phyloP scores from a whole-genome alignment of 2,797 vertebrate species.

The Schizopygopsis pylzovi region DNA sequence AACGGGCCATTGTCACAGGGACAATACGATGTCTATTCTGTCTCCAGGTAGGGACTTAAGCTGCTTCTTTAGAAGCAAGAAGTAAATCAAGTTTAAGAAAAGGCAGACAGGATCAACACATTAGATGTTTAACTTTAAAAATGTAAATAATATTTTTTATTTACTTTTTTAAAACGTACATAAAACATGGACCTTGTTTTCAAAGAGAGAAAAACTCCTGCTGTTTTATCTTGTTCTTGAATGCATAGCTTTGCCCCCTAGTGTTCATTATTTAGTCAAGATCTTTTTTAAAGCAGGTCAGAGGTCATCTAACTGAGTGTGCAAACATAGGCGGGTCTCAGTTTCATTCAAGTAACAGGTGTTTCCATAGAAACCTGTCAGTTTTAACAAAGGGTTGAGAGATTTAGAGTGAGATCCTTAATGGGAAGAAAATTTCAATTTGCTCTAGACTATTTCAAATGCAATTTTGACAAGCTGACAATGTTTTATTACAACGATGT shows the following conservation, averaged over 20 bases:
- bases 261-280: slow-evolving; percentile 31
- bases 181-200: not conserved
- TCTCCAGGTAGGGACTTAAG: slow-evolving; percentile 35
- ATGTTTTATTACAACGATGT: not conserved
- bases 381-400: not conserved
- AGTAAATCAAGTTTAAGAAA: not conserved
- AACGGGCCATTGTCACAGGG: slow-evolving; percentile 20
- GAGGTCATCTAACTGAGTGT: slow-evolving; percentile 58
- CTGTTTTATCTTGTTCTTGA: not conserved
- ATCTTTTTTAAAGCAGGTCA: slow-evolving; percentile 55
- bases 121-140: not conserved
- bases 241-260: slow-evolving; percentile 50
- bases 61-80: slow-evolving; percentile 18
- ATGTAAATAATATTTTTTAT: not conserved
- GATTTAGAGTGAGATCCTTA: not conserved
- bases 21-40: slow-evolving; percentile 52
- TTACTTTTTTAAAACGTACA: not conserved
- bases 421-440: not conserved
- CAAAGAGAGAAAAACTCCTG: not conserved
- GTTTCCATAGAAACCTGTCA: not conserved
- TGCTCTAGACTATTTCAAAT: not conserved
- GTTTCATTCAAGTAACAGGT: not conserved
- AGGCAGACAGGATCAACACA: not conserved
- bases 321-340: slow-evolving; percentile 58
- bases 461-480: not conserved